Evolutionary conservation across 2,113 vertebrate genomes (phyloP), one percentile per base, ranked within the genome.

Genomic region (Trachemys scripta): DNA sequence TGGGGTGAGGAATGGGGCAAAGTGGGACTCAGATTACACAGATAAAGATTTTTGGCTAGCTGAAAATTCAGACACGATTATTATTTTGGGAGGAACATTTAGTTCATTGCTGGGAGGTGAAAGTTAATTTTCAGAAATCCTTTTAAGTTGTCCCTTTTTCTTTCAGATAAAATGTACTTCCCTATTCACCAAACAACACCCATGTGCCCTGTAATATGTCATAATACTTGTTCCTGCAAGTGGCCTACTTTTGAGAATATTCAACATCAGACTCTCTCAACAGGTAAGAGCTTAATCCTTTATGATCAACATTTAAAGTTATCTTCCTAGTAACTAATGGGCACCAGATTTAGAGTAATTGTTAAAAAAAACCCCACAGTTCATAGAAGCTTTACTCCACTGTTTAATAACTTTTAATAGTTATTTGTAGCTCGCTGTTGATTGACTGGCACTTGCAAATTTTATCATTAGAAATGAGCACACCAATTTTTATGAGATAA

Each of bases 121-220:
- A 88, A 50, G 80, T 25, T 49, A 78, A 51, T 88, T 91, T 92
- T 97, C 14, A 78, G 54, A 94, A 90, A 80, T 72, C 19, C 42
- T 42, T 90, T 80, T 76, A 14, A 90, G n/a, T 38, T 81, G 14
- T 76, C 56, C 72, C 5, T 53, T 84, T 93, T 84, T 20, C 85
- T 95, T 90, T 93, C 56, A 62, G 56, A 84, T 89, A 90, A 92
- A 96, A 93, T 10, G 38, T 42, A 94, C 50, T 31, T 85, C 80
- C 95, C 85, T 10, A 1, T 94, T 96, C 82, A 82, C 72, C 85
- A 85, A 84, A 82, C 89, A 89, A 92, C 88, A 51, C 51, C 49
- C 59, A 24, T 31, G 24, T 57, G 35, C 22, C 62, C n/a, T 31
- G 80, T 89, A 83, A 17, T 53, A 12, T 80, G 38, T 56, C 87